These are phyloP conservation scores for Myripristis jacobus DNA, from an alignment of 2,797 vertebrate genomes.

Conservation along the genomic window DNA sequence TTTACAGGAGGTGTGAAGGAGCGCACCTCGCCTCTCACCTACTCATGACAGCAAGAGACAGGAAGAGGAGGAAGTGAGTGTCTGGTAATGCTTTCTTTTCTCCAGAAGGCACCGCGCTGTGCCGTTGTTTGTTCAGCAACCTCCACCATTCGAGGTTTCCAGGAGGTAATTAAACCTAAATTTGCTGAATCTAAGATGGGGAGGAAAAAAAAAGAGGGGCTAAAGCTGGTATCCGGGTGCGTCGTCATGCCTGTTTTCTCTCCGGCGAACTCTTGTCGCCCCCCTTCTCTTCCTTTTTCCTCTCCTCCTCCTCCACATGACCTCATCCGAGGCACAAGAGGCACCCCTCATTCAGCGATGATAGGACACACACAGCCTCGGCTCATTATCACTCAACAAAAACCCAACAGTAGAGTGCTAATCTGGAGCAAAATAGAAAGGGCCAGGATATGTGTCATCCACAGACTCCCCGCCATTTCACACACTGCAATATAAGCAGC, in stretches of 20 bases:
- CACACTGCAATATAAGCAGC: not conserved
- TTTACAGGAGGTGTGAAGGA: conserved; percentile 67
- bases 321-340: not conserved
- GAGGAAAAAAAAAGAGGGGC: not conserved
- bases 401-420: conserved; percentile 25
- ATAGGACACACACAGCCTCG: conserved; percentile 6
- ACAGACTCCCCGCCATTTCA: conserved; percentile 19
- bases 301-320: conserved; percentile 15
- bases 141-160: not conserved
- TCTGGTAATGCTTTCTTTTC: not conserved
- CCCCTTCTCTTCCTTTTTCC: not conserved
- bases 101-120: not conserved
- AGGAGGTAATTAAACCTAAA: conserved; percentile 2
- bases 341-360: conserved; percentile 13
- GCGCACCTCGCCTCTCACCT: conserved; percentile 45
- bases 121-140: not conserved
- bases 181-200: conserved; percentile 26
- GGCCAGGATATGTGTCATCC: conserved; percentile 13
- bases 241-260: not conserved
- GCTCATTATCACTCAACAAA: conserved; percentile 51
- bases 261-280: not conserved
- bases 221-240: conserved; percentile 2
- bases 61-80: conserved; percentile 27
- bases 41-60: conserved; percentile 39
- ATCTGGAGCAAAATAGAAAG: conserved; percentile 25